Evolutionary conservation across 2,113 vertebrate species (phyloP).

Genomic region (Aythya baeri): DNA sequence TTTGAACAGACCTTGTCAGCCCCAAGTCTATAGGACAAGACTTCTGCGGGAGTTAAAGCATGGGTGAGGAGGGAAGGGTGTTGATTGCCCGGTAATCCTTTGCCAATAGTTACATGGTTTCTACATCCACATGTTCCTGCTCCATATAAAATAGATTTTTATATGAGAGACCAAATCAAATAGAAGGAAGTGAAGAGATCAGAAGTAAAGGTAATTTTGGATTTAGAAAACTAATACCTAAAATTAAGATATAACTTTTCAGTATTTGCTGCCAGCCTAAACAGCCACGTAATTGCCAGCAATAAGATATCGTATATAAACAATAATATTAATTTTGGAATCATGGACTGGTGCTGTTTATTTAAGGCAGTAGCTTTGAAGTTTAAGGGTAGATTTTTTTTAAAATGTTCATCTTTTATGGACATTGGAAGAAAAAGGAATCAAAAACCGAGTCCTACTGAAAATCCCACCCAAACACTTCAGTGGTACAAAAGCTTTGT

Average conservation of each 20-base stretch:
- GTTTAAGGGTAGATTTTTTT: background rate
- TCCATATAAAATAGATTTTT: background rate
- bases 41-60: background rate
- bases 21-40: background rate
- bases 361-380: background rate
- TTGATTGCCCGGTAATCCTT: background rate
- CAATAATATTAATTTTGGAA: background rate
- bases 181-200: background rate
- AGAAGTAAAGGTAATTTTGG: background rate
- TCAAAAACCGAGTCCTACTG: background rate
- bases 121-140: background rate
- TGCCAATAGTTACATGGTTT: accelerated
- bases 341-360: background rate
- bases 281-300: background rate
- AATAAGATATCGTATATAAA: background rate
- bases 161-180: background rate
- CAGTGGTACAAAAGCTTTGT: background rate
- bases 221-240: background rate
- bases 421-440: background rate
- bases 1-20: background rate
- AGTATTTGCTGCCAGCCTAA: background rate
- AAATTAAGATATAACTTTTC: background rate
- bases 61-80: background rate
- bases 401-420: background rate
- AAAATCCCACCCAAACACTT: background rate